phyloP scores from a whole-genome alignment of 2,797 vertebrate species.

The Lepilemur septentrionalis region DNA sequence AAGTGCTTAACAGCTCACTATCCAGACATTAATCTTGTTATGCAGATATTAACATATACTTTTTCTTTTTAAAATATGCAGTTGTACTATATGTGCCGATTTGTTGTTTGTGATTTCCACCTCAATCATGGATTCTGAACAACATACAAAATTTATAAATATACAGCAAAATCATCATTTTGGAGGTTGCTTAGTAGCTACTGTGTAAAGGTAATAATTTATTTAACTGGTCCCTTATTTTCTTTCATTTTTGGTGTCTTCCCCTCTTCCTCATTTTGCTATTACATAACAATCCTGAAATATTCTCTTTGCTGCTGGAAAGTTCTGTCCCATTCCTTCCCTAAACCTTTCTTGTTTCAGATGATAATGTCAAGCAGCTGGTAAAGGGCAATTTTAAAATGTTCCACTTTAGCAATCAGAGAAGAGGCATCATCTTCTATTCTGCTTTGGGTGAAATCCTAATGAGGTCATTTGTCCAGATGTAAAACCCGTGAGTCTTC shows the following conservation, averaged over 20 bases:
- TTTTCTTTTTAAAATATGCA: background rate
- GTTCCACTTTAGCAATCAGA: constrained; percentile 29
- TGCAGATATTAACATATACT: background rate
- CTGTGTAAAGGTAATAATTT: background rate
- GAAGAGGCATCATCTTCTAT: background rate
- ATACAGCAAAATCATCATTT: background rate
- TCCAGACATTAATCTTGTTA: background rate
- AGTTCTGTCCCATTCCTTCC: background rate
- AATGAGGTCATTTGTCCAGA: constrained; percentile 48
- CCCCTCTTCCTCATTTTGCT: background rate
- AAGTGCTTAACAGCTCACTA: background rate
- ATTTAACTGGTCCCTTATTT: background rate
- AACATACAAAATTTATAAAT: background rate
- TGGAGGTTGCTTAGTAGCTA: background rate
- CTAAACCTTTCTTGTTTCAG: background rate
- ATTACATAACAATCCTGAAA: background rate
- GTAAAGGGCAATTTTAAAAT: constrained; percentile 29
- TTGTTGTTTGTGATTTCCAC: background rate
- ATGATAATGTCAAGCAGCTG: constrained; percentile 11
- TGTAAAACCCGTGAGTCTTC: background rate
- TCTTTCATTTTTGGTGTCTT: background rate
- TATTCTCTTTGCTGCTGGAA: background rate
- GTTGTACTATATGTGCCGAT: background rate
- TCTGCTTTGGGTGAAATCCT: constrained; percentile 30
- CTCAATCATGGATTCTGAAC: background rate